Conservation (phyloP, 2,113 vertebrate species). For the Phoenicopterus ruber region DNA sequence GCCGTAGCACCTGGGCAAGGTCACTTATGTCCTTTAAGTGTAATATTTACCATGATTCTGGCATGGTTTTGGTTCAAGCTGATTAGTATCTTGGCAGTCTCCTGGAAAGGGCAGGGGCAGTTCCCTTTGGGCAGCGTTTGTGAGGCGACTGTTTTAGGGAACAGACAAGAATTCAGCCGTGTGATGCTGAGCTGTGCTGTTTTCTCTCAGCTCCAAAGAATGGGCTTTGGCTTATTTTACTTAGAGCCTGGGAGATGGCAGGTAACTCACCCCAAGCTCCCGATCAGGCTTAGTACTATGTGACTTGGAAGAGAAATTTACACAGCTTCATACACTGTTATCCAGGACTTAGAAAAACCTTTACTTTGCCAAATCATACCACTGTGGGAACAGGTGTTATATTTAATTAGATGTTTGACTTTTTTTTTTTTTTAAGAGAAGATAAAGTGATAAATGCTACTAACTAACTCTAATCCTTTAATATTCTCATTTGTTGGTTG, state of each 20-base stretch:
- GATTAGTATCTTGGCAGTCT: not conserved
- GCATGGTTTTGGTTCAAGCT: not conserved
- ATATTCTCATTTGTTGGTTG: not conserved
- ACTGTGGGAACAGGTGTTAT: not conserved
- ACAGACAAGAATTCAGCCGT: fast-evolving
- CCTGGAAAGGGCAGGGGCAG: not conserved
- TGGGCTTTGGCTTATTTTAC: not conserved
- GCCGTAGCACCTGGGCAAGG: not conserved
- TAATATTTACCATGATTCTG: not conserved
- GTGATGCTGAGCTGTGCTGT: not conserved
- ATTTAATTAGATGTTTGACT: not conserved
- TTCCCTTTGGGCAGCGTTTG: not conserved
- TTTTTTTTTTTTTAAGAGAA: not conserved
- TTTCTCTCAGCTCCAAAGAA: not conserved
- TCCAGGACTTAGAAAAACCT: not conserved
- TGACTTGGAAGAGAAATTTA: not conserved
- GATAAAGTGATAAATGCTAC: not conserved
- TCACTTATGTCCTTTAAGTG: not conserved
- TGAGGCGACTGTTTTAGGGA: not conserved
- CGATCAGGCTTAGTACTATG: not conserved
- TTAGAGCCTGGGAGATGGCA: not conserved
- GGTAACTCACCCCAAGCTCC: not conserved
- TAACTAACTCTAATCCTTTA: not conserved
- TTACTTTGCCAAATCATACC: not conserved
- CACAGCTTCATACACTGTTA: not conserved